A percentile compares a stretch with the other conserved stretches of the same genome.
Evolutionary conservation across 2,888 invertebrate genomes (phyloP).

Genomic region (Chalcis sispes): DNA sequence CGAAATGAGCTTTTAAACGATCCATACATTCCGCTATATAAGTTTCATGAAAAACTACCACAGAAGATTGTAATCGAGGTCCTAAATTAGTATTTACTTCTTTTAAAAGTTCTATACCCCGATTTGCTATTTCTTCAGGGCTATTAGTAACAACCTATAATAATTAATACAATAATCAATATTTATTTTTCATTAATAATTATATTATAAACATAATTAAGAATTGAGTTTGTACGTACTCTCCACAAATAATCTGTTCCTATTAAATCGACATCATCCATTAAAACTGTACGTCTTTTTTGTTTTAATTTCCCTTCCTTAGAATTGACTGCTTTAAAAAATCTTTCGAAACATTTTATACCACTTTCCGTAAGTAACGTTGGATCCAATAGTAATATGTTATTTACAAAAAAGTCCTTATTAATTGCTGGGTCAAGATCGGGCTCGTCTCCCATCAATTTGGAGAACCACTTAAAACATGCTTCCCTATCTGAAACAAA

Average conservation of each 20-base stretch:
- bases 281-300: slow-evolving; percentile 89
- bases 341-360: slow-evolving; percentile 92
- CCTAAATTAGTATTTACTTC: slow-evolving; percentile 97
- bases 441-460: slow-evolving; percentile 97
- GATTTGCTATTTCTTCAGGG: slow-evolving; percentile 93
- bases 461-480: slow-evolving; percentile 98
- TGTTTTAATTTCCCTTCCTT: slow-evolving; percentile 95
- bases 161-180: slow-evolving; percentile 19
- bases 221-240: slow-evolving; percentile 77
- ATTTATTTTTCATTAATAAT: slow-evolving; percentile 12
- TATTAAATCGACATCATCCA: slow-evolving; percentile 96
- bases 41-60: slow-evolving; percentile 91
- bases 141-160: slow-evolving; percentile 89
- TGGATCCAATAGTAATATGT: slow-evolving; percentile 94
- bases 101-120: slow-evolving; percentile 93
- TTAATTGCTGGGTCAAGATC: slow-evolving; percentile 97
- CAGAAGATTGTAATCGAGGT: slow-evolving; percentile 86
- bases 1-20: slow-evolving; percentile 89
- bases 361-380: slow-evolving; percentile 94
- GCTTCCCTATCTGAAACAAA: slow-evolving; percentile 95
- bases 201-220: slow-evolving; percentile 8
- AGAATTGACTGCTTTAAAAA: slow-evolving; percentile 95
- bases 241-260: slow-evolving; percentile 98
- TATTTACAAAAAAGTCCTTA: slow-evolving; percentile 96
- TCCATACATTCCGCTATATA: slow-evolving; percentile 95